These are phyloP conservation scores for Tortricodes alternella DNA, from an alignment of 2,888 invertebrate species.

Conservation along the genomic window DNA sequence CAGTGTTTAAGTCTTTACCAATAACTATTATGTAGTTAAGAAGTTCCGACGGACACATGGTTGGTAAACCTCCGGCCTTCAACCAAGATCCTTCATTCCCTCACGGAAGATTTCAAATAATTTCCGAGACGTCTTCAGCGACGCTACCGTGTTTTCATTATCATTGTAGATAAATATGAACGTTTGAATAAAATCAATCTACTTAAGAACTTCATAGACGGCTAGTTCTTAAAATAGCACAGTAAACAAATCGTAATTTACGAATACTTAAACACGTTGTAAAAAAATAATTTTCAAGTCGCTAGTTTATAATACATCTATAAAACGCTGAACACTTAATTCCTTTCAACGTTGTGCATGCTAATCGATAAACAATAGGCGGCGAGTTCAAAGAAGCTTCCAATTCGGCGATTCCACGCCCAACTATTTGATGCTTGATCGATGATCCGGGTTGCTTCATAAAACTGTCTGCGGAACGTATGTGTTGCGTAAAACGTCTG, in stretches of 20 bases:
- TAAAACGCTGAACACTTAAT: slow-evolving; percentile 9
- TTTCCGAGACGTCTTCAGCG: not conserved
- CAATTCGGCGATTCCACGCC: slow-evolving; percentile 9
- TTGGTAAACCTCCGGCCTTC: slow-evolving; percentile 22
- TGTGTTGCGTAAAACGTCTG: slow-evolving; percentile 21
- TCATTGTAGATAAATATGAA: slow-evolving; percentile 6
- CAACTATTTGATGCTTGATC: slow-evolving; percentile 22
- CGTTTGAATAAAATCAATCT: not conserved
- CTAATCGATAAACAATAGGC: slow-evolving; percentile 22
- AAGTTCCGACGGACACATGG: slow-evolving; percentile 7
- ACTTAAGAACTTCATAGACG: not conserved
- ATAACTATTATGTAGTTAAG: not conserved
- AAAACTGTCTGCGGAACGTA: slow-evolving; percentile 11
- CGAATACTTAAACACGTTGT: slow-evolving; percentile 7
- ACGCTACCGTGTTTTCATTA: slow-evolving; percentile 6
- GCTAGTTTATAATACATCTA: slow-evolving; percentile 7
- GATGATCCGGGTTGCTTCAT: slow-evolving; percentile 19
- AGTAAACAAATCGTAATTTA: slow-evolving; percentile 10
- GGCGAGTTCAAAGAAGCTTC: slow-evolving; percentile 21
- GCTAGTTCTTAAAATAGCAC: slow-evolving; percentile 13
- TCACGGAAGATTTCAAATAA: slow-evolving; percentile 15
- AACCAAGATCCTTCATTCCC: slow-evolving; percentile 2
- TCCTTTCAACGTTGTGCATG: slow-evolving; percentile 4
- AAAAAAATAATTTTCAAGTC: slow-evolving; percentile 14
- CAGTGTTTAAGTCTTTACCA: not conserved